Percentiles rank a stretch among this genome's conserved stretches.
Evolutionary conservation across 1,140 invertebrate species (phyloP).

Genomic region (Vanessa tameamea): DNA sequence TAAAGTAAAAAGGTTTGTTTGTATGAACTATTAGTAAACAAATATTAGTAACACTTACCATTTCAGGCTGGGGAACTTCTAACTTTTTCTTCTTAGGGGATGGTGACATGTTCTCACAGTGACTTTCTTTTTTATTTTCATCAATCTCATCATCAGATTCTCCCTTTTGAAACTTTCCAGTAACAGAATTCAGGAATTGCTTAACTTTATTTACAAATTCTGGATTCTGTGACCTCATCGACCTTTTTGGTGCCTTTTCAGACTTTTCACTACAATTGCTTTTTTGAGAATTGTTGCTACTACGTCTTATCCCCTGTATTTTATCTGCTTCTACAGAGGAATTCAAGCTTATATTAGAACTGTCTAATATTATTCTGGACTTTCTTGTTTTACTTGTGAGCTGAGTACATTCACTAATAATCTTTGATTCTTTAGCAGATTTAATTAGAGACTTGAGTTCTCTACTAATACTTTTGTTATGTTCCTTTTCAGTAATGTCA

Average conservation of each 20-base stretch:
- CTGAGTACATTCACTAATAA: conserved; percentile 78
- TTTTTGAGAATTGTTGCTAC: conserved; percentile 65
- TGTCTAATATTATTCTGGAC: conserved; percentile 63
- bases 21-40: not conserved
- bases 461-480: conserved; percentile 71
- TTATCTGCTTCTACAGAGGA: conserved; percentile 56
- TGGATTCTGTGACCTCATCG: conserved; percentile 81
- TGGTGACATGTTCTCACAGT: conserved; percentile 34
- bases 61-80: conserved; percentile 32
- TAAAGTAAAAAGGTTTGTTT: not conserved
- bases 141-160: conserved; percentile 58
- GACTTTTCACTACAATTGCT: conserved; percentile 70
- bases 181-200: conserved; percentile 79
- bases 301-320: conserved; percentile 53
- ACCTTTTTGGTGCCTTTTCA: conserved; percentile 65
- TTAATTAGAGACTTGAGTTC: conserved; percentile 76
- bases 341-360: conserved; percentile 53
- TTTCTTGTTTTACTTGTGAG: conserved; percentile 74
- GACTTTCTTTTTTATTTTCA: conserved; percentile 45
- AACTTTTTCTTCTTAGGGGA: conserved; percentile 61
- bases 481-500: conserved; percentile 65
- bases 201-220: conserved; percentile 82
- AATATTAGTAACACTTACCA: conserved; percentile 38
- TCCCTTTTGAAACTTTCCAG: conserved; percentile 56
- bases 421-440: conserved; percentile 78